Base-by-base conservation (phyloP, 2,113 vertebrate species). In the Brachyistius frenatus region DNA sequence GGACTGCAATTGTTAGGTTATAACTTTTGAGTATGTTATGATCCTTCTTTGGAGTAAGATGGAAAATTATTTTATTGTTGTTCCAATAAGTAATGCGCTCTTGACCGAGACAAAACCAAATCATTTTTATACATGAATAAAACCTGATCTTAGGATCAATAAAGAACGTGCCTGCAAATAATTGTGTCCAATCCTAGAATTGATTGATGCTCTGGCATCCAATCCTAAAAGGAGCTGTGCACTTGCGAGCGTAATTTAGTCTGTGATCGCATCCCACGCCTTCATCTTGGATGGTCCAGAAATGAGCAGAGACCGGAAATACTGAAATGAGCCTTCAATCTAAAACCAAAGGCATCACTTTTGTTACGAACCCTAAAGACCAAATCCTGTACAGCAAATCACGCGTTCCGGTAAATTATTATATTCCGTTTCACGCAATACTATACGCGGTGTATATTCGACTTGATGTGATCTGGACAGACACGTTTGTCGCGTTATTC, bases 161-260 rank as follows among this genome's bases (percentile, higher is more conserved):
- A 5, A 2, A 37, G 7, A 30, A 39, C 8, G 32, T 16, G 14
- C 16, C 4, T 58, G 5, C 10, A 6, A 53, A 31, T 30, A 13
- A 14, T 49, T 16, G 23, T 2, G 37, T 33, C 75, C 71, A 79
- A 87, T 84, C 74, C 74, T 5, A 31, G 16, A 10, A 10, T 46
- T 31, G 58, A 62, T 66, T 62, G 3, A 55, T 55, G 5, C 36
- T 1, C 1, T 23, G 31, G 3, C 4, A 53, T 46, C 76, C 85
- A 88, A 85, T 86, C 65, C 57, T 3, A 66, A 13, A 55, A 4
- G 36, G 15, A 9, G 11, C 23, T 65, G 32, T 14, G 15, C 23
- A 7, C 35, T 60, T 73, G 46, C 78, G 65, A 81, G 78, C 61
- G 78, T 55, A 23, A 10, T 55, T 54, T 50, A 32, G 9, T 3